Conservation (phyloP, 2,888 invertebrate genomes). For the Odontocolon sp. region DNA sequence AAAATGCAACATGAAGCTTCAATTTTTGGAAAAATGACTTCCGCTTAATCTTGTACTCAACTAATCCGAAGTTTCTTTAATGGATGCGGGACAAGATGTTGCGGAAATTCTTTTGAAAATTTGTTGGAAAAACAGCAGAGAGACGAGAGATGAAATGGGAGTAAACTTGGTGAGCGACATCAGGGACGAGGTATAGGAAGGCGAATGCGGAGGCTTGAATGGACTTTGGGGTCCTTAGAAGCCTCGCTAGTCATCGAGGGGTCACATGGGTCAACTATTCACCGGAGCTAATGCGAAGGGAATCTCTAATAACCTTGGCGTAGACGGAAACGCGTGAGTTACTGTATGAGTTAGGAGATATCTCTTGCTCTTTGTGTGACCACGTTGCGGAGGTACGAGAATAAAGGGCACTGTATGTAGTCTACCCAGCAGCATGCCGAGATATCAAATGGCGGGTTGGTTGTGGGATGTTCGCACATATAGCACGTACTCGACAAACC, state of each 20-base stretch:
- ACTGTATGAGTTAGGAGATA: constrained; percentile 12
- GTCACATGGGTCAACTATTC: constrained; percentile 22
- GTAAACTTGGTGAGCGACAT: too few species aligned
- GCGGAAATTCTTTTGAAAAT: too few species aligned
- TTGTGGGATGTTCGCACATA: constrained; percentile 21
- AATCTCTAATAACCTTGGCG: constrained; percentile 37
- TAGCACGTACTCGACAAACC: constrained; percentile 51
- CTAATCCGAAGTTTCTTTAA: too few species aligned
- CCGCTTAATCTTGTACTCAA: too few species aligned
- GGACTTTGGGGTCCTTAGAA: background rate
- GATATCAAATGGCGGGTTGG: constrained; percentile 1
- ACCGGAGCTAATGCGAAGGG: constrained; percentile 23
- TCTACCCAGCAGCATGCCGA: background rate
- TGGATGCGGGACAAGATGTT: too few species aligned
- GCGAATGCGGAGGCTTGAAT: too few species aligned
- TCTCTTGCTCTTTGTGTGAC: background rate
- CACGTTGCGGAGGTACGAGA: background rate
- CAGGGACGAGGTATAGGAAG: too few species aligned
- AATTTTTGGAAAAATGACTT: too few species aligned
- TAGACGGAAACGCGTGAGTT: background rate
- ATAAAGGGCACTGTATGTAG: constrained; percentile 3
- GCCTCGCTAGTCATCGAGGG: background rate
- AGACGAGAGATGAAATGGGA: too few species aligned
- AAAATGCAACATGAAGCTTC: too few species aligned
- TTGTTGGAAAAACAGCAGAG: too few species aligned